Conservation (phyloP, 2,113 vertebrate genomes). For the Indicator maculatus region DNA sequence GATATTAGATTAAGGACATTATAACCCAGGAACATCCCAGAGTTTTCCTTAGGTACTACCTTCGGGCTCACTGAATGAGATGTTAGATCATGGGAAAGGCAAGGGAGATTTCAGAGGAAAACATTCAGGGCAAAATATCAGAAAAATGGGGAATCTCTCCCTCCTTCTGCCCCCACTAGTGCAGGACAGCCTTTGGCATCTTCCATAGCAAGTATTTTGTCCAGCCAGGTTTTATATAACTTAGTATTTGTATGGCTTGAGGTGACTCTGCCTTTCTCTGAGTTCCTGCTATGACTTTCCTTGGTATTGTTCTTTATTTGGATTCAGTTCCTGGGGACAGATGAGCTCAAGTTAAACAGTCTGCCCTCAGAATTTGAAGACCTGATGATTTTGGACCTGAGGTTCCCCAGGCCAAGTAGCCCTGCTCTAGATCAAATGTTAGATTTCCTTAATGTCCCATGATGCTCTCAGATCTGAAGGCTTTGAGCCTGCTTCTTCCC, state of each 20-base stretch:
- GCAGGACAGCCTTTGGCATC: background rate
- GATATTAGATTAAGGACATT: background rate
- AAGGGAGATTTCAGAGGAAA: background rate
- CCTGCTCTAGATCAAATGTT: background rate
- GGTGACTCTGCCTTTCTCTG: background rate
- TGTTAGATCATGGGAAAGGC: background rate
- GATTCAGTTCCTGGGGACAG: background rate
- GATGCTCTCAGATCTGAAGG: background rate
- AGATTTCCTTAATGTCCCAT: background rate
- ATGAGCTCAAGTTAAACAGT: background rate
- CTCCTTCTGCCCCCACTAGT: background rate
- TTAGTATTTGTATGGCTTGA: background rate
- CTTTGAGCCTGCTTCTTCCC: background rate
- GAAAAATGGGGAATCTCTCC: background rate
- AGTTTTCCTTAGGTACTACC: background rate
- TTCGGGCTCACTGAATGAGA: background rate
- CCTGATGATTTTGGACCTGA: background rate
- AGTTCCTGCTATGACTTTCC: background rate
- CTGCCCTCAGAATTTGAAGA: background rate
- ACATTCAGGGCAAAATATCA: background rate
- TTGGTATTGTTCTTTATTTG: background rate
- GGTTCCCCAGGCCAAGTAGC: background rate
- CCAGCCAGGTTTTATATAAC: background rate
- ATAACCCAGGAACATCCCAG: background rate
- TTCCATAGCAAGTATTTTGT: background rate